Percentiles rank a stretch among this genome's conserved stretches.
These are phyloP conservation scores for Furcula furcula DNA, from an alignment of 2,888 invertebrate genomes.

Conservation along the genomic window DNA sequence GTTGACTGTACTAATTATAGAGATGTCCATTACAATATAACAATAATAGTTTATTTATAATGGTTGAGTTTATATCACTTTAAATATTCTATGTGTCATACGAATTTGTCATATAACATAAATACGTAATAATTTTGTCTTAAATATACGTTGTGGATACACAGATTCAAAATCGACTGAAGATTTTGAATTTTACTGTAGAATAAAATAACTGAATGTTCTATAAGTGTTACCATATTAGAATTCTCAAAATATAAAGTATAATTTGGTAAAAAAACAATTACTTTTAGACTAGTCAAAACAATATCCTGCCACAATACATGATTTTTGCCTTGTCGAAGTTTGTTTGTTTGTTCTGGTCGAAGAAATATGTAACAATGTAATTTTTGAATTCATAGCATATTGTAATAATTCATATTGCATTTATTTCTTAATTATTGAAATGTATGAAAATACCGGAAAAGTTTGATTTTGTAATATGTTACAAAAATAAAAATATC, in stretches of 20 bases:
- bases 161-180: slow-evolving; percentile 5
- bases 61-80: slow-evolving; percentile 8
- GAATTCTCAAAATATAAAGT: slow-evolving; percentile 10
- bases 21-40: slow-evolving; percentile 11
- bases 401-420: too few relatives aligned
- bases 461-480: too few relatives aligned
- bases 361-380: slow-evolving; percentile 22
- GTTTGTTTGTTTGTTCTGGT: neutral
- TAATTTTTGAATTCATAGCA: too few relatives aligned
- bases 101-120: slow-evolving; percentile 12
- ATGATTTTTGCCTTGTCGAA: neutral
- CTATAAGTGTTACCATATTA: slow-evolving; percentile 20
- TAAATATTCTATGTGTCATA: slow-evolving; percentile 17
- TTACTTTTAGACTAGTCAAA: slow-evolving; percentile 12
- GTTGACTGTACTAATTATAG: slow-evolving; percentile 20
- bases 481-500: too few relatives aligned
- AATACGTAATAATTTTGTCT: slow-evolving; percentile 9
- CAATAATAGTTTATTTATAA: slow-evolving; percentile 14
- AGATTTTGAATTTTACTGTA: slow-evolving; percentile 7
- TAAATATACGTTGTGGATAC: slow-evolving; percentile 10
- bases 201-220: slow-evolving; percentile 2
- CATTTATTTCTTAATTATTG: too few relatives aligned
- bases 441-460: too few relatives aligned
- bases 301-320: slow-evolving; percentile 1
- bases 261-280: slow-evolving; percentile 5